Evolutionary conservation across 2,888 invertebrate genomes (phyloP).

Genomic region (Oxyscelio sp.): DNA sequence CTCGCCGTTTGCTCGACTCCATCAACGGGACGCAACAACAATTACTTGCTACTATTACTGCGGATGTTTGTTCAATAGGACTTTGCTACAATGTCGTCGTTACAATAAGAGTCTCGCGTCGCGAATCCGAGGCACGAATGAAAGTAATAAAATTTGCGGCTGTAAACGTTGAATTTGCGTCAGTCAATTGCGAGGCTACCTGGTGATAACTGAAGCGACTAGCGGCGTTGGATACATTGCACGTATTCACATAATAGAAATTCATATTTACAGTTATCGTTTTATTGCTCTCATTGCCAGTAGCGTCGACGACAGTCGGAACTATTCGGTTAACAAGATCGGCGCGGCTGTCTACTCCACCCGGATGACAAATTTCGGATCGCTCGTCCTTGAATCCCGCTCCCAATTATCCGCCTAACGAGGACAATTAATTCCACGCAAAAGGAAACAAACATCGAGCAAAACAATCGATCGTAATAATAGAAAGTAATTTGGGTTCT

Average conservation of each 20-base stretch:
- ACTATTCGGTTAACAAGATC: no score
- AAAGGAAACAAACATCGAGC: background rate
- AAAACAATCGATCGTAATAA: constrained; percentile 26
- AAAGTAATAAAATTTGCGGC: background rate
- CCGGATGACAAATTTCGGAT: no score
- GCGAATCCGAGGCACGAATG: background rate
- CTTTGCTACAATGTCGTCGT: no score
- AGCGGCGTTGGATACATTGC: background rate
- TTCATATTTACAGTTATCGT: constrained; percentile 10
- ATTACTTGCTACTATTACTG: constrained; percentile 37
- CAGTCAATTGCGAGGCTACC: background rate
- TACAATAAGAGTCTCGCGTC: background rate
- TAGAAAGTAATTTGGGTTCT: constrained; percentile 24
- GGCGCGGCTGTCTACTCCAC: no score
- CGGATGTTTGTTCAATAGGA: constrained; percentile 23
- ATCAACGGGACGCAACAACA: no score
- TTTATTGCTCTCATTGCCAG: background rate
- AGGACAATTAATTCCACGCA: no score
- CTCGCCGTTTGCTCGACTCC: background rate
- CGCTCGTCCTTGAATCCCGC: no score
- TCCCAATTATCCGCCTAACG: no score
- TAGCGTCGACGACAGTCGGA: background rate
- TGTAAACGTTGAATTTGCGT: background rate
- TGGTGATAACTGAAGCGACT: background rate
- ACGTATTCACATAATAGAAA: constrained; percentile 7